phyloP scores from a whole-genome alignment of 2,888 invertebrate genomes.

The Tethea ocularis region DNA sequence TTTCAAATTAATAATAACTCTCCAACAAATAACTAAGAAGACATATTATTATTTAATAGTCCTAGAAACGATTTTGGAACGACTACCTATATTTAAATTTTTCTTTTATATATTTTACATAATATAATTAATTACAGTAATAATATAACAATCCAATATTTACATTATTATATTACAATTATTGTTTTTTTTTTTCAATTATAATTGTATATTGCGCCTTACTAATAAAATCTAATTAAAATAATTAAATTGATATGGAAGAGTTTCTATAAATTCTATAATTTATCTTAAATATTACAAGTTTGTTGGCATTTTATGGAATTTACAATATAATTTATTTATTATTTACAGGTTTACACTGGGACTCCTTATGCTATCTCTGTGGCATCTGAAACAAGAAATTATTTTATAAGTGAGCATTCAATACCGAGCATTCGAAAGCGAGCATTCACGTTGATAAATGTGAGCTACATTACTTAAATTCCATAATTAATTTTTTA shows the following conservation, averaged over 20 bases:
- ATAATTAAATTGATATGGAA: constrained; percentile 60
- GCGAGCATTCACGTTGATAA: not conserved
- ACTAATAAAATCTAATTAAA: not conserved
- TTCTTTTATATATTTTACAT: too few species aligned
- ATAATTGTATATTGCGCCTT: not conserved
- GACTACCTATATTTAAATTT: too few species aligned
- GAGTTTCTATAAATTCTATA: constrained; percentile 51
- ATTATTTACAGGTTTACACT: constrained; percentile 28
- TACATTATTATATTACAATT: not conserved
- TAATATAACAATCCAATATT: too few species aligned
- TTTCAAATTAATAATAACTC: too few species aligned
- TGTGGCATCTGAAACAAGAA: constrained; percentile 68
- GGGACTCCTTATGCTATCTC: constrained; percentile 66
- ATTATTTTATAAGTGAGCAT: not conserved
- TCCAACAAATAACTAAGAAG: too few species aligned
- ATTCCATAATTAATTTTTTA: too few species aligned
- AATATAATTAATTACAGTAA: too few species aligned
- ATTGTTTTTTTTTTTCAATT: not conserved
- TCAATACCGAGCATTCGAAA: not conserved
- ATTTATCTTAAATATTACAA: constrained; percentile 22
- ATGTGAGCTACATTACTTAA: too few species aligned
- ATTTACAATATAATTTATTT: constrained; percentile 51
- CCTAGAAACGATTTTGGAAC: too few species aligned
- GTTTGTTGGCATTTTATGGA: constrained; percentile 61
- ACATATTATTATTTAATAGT: too few species aligned